phyloP scores from a whole-genome alignment of 2,113 vertebrate species.

The Cathartes aura region DNA sequence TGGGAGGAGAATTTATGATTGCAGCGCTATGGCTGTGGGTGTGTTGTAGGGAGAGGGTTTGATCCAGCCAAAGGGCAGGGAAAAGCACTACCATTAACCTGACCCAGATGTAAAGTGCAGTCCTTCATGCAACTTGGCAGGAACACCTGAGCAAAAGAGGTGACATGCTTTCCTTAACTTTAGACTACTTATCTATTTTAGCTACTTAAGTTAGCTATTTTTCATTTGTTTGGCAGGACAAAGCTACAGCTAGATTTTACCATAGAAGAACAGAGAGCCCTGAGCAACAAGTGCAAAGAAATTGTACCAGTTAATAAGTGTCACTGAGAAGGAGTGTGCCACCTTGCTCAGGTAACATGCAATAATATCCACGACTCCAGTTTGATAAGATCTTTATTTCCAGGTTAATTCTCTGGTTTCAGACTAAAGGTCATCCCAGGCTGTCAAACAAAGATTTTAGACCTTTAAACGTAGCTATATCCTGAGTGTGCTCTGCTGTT shows the following conservation, averaged over 20 bases:
- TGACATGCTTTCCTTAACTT: neutral
- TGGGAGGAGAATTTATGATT: neutral
- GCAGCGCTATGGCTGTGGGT: neutral
- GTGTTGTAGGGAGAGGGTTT: neutral
- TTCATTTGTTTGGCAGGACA: neutral
- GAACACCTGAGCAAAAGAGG: neutral
- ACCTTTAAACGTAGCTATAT: neutral
- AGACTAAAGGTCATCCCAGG: neutral
- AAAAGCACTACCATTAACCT: neutral
- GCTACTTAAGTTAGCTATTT: neutral
- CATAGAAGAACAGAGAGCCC: neutral
- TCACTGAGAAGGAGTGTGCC: neutral
- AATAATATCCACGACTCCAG: neutral
- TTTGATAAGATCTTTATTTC: neutral
- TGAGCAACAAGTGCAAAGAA: neutral
- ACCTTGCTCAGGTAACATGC: neutral
- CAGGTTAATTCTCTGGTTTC: neutral
- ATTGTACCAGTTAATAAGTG: neutral
- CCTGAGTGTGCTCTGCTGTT: neutral
- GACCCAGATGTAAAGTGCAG: neutral
- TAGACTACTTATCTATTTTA: neutral
- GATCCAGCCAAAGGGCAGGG: neutral
- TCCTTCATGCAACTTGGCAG: neutral
- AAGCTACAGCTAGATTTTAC: neutral
- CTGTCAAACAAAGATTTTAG: neutral